Evolutionary conservation across 2,888 invertebrate species (phyloP), one percentile per base, ranked within the genome.

Genomic region (Clivina fossor): DNA sequence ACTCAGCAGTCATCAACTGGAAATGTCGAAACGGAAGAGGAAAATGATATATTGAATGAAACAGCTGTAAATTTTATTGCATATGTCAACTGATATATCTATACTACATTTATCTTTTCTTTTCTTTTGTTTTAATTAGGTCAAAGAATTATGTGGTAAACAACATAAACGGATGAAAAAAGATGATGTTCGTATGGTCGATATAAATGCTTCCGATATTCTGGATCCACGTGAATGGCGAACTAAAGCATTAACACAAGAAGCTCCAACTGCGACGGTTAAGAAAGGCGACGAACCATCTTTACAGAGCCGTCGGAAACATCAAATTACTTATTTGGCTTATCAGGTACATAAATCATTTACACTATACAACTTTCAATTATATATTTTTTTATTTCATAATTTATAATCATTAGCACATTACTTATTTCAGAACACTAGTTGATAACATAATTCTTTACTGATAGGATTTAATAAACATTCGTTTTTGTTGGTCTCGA

Each of bases 291-390:
- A 69, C 76, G 61, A 70, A 79, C 70, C 81, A 75, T 81, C 78
- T 71, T 77, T 76, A 65, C 74, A 81, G 68, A 69, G 78, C 73
- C 83, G 84, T 62, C 80, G 87, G 62, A 96, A 96, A 73, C 95
- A 97, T 79, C 96, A 97, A 78, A 96, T 97, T 64, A 96, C 95
- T 1, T 96, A 94, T 73, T 79, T 97, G 62, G 96, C 95, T 16
- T 87, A 88, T 71, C 84, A 85, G 79, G 84, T 84, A 65, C n/a
- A n/a, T n/a, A n/a, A n/a, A n/a, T n/a, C n/a, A n/a, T n/a, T n/a
- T n/a, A n/a, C n/a, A n/a, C n/a, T n/a, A n/a, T n/a, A n/a, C n/a
- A n/a, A n/a, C n/a, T n/a, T n/a, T n/a, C n/a, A n/a, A n/a, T n/a
- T n/a, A n/a, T n/a, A n/a, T n/a, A n/a, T n/a, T n/a, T n/a, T n/a